These are phyloP conservation scores for Mya arenaria DNA, from an alignment of 1,140 invertebrate species.

Conservation along the genomic window DNA sequence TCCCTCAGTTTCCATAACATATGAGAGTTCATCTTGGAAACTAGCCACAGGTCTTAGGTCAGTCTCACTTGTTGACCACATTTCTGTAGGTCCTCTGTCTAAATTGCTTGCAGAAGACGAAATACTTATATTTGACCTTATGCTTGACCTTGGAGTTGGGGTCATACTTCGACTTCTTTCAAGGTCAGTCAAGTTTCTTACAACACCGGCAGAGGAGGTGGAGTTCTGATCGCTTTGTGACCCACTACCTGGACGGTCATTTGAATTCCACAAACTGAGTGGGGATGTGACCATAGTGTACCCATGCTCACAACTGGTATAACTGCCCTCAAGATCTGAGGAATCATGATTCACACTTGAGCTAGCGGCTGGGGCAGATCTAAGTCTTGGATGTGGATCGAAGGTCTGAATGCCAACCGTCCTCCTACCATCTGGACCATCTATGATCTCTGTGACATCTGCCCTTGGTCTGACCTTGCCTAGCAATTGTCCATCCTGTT, in stretches of 20 bases:
- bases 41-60: constrained; percentile 34
- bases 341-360: not conserved
- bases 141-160: constrained; percentile 32
- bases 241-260: constrained; percentile 57
- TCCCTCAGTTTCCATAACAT: constrained; percentile 62
- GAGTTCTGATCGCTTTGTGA: constrained; percentile 47
- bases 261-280: constrained; percentile 68
- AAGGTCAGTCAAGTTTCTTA: constrained; percentile 14
- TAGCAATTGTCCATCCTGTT: not conserved
- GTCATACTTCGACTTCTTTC: constrained; percentile 6
- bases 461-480: not conserved
- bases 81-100: constrained; percentile 54
- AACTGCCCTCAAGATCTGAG: constrained; percentile 41
- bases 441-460: constrained; percentile 29
- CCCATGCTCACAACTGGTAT: constrained; percentile 13
- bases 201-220: constrained; percentile 48
- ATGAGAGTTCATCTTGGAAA: constrained; percentile 59
- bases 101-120: constrained; percentile 51
- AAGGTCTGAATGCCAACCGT: constrained; percentile 45
- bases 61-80: constrained; percentile 61
- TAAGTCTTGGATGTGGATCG: not conserved
- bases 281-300: constrained; percentile 58
- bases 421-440: constrained; percentile 38
- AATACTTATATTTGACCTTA: constrained; percentile 41
- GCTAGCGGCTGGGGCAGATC: not conserved